Evolutionary conservation across 2,888 invertebrate species (phyloP).

Genomic region (Drosophila fulvimacula): DNA sequence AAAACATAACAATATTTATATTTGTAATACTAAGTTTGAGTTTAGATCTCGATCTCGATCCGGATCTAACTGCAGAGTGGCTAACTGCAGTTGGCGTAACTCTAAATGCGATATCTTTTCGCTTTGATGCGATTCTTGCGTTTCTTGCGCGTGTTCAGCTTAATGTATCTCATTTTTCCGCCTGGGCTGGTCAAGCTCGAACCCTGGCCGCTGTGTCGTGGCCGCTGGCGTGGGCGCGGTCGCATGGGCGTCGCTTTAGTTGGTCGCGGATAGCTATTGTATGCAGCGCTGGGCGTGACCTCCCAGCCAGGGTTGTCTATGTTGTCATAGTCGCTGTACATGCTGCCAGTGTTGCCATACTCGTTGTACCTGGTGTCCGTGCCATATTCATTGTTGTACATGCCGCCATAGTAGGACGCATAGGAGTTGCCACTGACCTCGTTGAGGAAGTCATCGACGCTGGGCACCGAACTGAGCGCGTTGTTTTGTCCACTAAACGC

Average conservation of each 20-base stretch:
- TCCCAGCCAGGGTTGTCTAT: conserved; percentile 20
- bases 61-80: conserved; percentile 16
- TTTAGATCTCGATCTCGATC: conserved; percentile 1
- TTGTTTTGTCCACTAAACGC: conserved; percentile 63
- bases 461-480: conserved; percentile 56
- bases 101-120: conserved; percentile 71
- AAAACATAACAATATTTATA: conserved; percentile 5
- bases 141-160: conserved; percentile 68
- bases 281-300: conserved; percentile 6
- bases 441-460: conserved; percentile 54
- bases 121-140: conserved; percentile 77
- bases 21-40: conserved; percentile 13
- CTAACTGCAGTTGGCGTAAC: not conserved
- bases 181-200: conserved; percentile 1
- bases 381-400: conserved; percentile 57
- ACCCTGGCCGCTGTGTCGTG: conserved; percentile 18
- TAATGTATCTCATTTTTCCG: conserved; percentile 57
- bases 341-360: conserved; percentile 9
- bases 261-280: conserved; percentile 13
- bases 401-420: conserved; percentile 28
- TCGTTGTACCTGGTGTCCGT: conserved; percentile 44
- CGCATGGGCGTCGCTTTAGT: conserved; percentile 34
- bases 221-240: conserved; percentile 21
- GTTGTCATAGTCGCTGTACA: conserved; percentile 4
- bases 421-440: conserved; percentile 33